These are phyloP conservation scores for Trichonephila inaurata DNA, from an alignment of 1,140 invertebrate genomes.

Conservation along the genomic window DNA sequence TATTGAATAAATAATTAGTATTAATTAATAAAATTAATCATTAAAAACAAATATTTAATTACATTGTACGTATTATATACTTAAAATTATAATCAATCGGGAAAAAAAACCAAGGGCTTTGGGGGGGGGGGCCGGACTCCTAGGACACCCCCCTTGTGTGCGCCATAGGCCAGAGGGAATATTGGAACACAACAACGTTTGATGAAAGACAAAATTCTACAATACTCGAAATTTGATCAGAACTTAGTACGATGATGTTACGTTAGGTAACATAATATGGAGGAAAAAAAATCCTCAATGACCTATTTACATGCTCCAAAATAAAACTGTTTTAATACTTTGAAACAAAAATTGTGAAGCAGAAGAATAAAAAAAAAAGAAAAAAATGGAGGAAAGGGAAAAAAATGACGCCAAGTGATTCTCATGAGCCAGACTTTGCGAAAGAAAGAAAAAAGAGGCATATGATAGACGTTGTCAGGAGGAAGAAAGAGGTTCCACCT, in stretches of 20 bases:
- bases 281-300: too few relatives aligned
- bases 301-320: not conserved
- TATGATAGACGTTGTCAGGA: slow-evolving; percentile 44
- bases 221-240: too few relatives aligned
- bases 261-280: too few relatives aligned
- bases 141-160: too few relatives aligned
- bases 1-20: too few relatives aligned
- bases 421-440: not conserved
- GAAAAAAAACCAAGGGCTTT: too few relatives aligned
- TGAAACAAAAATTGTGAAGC: not conserved
- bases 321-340: not conserved
- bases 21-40: too few relatives aligned
- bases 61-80: too few relatives aligned
- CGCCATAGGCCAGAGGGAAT: not conserved
- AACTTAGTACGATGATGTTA: too few relatives aligned
- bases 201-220: not conserved
- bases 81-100: too few relatives aligned
- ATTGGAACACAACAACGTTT: not conserved
- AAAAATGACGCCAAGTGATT: not conserved
- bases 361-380: not conserved
- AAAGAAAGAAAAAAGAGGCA: not conserved
- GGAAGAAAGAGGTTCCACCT: slow-evolving; percentile 14
- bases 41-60: too few relatives aligned
- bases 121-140: too few relatives aligned
- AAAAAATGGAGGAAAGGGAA: not conserved